Conservation (phyloP, 2,888 invertebrate species). For the Pristionchus fissidentatus region DNA sequence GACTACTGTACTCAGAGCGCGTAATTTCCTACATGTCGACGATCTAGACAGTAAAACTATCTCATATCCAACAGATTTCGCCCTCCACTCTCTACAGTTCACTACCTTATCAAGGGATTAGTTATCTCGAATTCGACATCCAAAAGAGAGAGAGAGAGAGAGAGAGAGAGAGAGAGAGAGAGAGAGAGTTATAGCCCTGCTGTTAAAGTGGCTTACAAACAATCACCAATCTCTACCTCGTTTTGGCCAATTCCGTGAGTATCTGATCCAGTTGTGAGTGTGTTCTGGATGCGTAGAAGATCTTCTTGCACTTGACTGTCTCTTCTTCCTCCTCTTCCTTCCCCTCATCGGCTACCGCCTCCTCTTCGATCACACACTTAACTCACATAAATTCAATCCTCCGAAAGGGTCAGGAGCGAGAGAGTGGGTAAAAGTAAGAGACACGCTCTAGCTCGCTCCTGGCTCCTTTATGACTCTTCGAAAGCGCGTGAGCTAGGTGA, state of each 20-base stretch:
- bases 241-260: conserved; percentile 90
- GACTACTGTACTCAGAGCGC: no score
- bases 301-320: conserved; percentile 76
- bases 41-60: conserved; percentile 79
- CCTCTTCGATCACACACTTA: conserved; percentile 49
- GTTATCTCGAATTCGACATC: not conserved
- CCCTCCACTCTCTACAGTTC: no score
- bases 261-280: conserved; percentile 97
- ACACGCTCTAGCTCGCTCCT: not conserved
- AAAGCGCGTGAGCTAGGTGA: no score
- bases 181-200: no score
- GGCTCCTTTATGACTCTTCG: not conserved
- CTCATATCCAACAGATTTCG: no score
- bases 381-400: no score
- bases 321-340: conserved; percentile 54
- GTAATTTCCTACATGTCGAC: no score
- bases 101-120: not conserved
- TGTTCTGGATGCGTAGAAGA: conserved; percentile 94
- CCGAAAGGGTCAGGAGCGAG: not conserved
- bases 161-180: no score
- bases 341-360: conserved; percentile 45
- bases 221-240: conserved; percentile 77
- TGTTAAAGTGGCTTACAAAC: no score
- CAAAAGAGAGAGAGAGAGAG: no score
- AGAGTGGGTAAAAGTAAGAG: not conserved